Evolutionary conservation across 1,140 invertebrate species (phyloP).

Genomic region (Drosophila paulistorum): DNA sequence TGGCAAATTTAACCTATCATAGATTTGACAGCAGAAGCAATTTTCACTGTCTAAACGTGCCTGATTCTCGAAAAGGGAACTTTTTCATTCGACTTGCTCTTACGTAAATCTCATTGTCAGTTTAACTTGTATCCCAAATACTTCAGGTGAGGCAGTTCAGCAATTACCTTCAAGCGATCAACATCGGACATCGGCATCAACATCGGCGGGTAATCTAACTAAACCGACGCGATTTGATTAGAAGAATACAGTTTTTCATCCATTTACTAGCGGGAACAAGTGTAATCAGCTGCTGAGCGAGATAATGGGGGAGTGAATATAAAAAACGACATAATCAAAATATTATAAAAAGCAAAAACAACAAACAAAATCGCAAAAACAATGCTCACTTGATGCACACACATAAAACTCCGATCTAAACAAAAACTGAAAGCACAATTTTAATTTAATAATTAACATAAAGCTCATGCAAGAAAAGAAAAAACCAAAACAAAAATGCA

Average conservation of each 20-base stretch:
- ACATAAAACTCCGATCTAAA: background rate
- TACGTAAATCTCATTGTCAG: slow-evolving; percentile 31
- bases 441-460: slow-evolving; percentile 53
- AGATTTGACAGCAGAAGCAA: background rate
- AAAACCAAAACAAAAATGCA: slow-evolving; percentile 34
- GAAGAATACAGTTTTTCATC: slow-evolving; percentile 5
- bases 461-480: slow-evolving; percentile 16
- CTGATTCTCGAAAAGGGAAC: slow-evolving; percentile 13
- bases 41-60: background rate
- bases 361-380: slow-evolving; percentile 29
- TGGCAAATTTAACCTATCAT: background rate
- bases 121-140: slow-evolving; percentile 35
- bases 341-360: slow-evolving; percentile 36
- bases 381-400: slow-evolving; percentile 10
- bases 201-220: slow-evolving; percentile 19
- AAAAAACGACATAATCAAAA: slow-evolving; percentile 51
- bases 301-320: slow-evolving; percentile 40
- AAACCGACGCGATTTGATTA: slow-evolving; percentile 42
- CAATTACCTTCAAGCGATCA: slow-evolving; percentile 50
- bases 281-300: slow-evolving; percentile 37
- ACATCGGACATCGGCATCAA: slow-evolving; percentile 36
- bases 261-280: slow-evolving; percentile 27
- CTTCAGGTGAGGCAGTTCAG: slow-evolving; percentile 36
- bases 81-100: background rate
- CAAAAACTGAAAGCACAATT: slow-evolving; percentile 24